Evolutionary conservation across 2,888 invertebrate genomes (phyloP).

Genomic region (Habroteleia sp.): DNA sequence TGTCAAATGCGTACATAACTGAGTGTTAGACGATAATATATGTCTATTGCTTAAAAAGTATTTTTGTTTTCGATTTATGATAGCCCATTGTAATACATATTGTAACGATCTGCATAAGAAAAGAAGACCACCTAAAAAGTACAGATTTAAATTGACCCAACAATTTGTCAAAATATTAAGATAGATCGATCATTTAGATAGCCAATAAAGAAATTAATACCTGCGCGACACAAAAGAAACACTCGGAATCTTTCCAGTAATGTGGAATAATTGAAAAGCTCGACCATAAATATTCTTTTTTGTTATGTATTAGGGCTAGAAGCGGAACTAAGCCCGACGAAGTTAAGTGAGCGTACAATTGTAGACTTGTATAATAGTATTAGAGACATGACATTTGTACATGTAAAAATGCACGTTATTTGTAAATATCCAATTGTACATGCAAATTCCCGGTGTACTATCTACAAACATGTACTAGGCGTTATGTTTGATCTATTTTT

Average conservation of each 20-base stretch:
- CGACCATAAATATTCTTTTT: slow-evolving; percentile 32
- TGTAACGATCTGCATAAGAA: slow-evolving; percentile 17
- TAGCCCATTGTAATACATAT: slow-evolving; percentile 3
- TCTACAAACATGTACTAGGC: slow-evolving; percentile 26
- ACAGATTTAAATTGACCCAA: slow-evolving; percentile 5
- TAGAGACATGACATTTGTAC: slow-evolving; percentile 24
- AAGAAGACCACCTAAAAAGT: slow-evolving; percentile 14
- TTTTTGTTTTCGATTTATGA: not conserved
- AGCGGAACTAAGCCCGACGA: slow-evolving; percentile 17
- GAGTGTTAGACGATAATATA: too few relatives aligned
- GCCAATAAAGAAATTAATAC: slow-evolving; percentile 32
- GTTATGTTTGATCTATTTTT: slow-evolving; percentile 25
- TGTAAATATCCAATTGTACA: slow-evolving; percentile 26
- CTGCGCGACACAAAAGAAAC: slow-evolving; percentile 11
- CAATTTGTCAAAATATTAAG: slow-evolving; percentile 47
- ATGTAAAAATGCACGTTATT: slow-evolving; percentile 34
- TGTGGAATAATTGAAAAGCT: not conserved
- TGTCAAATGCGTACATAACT: not conserved
- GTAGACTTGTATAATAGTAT: slow-evolving; percentile 18
- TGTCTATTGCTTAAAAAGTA: too few relatives aligned
- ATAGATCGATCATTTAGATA: slow-evolving; percentile 10
- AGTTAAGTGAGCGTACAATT: slow-evolving; percentile 8
- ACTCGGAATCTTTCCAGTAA: slow-evolving; percentile 13
- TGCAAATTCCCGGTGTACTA: slow-evolving; percentile 14
- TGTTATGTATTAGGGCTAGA: slow-evolving; percentile 42